These are phyloP conservation scores for Corapipo altera DNA, from an alignment of 2,113 vertebrate genomes.

Conservation along the genomic window DNA sequence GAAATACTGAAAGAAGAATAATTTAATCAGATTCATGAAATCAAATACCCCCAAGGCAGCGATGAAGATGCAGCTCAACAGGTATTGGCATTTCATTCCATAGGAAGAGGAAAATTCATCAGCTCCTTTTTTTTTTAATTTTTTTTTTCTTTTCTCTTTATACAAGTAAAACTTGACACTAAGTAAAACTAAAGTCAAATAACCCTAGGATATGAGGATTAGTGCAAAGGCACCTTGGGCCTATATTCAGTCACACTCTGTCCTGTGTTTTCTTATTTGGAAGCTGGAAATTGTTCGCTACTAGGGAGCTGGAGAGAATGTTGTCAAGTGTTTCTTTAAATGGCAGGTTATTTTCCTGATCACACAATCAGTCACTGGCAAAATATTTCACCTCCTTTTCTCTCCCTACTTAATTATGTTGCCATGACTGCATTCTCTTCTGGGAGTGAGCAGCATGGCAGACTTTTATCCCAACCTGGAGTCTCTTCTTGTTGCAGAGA, in stretches of 20 bases:
- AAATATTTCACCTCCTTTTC: background rate
- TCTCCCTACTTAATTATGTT: background rate
- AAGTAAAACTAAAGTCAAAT: conserved; percentile 24
- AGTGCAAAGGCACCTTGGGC: background rate
- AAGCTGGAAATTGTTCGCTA: background rate
- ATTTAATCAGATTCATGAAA: conserved; percentile 73
- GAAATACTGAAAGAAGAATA: conserved; percentile 66
- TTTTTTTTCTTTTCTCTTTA: background rate
- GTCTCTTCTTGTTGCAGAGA: background rate
- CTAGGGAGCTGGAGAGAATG: background rate
- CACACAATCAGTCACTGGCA: background rate
- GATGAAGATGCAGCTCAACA: conserved; percentile 55
- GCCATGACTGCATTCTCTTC: background rate
- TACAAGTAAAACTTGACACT: background rate
- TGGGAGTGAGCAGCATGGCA: background rate
- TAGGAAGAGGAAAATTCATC: conserved; percentile 24
- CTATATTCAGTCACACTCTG: background rate
- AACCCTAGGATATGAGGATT: background rate
- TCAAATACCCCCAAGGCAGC: conserved; percentile 69
- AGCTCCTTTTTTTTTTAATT: background rate
- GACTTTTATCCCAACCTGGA: background rate
- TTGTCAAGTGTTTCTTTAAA: background rate
- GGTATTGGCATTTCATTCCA: conserved; percentile 54
- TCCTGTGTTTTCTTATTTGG: background rate
- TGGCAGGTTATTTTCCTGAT: background rate